These are phyloP conservation scores for Herpetotheres cachinnans DNA, from an alignment of 2,113 vertebrate genomes.

Conservation along the genomic window DNA sequence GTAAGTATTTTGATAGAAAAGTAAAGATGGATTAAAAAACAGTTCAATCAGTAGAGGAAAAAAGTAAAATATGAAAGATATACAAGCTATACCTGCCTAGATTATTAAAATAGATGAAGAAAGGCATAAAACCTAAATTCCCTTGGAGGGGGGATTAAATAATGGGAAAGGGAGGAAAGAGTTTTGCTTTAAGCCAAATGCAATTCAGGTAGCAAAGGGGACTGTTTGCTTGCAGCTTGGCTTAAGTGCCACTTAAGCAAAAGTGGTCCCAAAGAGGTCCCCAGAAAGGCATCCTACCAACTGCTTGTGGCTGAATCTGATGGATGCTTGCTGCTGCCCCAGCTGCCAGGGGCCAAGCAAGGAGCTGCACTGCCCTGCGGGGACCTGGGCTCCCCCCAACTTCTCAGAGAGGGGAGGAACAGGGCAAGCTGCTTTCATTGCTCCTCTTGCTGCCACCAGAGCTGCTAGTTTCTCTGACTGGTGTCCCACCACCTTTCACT, in stretches of 20 bases:
- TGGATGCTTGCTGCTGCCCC: rapidly evolving
- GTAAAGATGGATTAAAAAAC: background rate
- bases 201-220: background rate
- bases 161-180: background rate
- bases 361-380: rapidly evolving
- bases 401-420: background rate
- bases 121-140: background rate
- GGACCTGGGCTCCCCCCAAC: no score
- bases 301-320: background rate
- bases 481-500: background rate
- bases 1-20: background rate
- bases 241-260: background rate
- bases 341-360: background rate
- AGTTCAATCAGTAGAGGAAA: background rate
- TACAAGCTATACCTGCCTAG: rapidly evolving
- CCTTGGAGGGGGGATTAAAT: background rate
- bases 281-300: background rate
- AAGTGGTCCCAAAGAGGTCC: background rate
- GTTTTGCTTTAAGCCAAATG: background rate
- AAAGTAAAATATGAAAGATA: background rate
- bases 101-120: background rate
- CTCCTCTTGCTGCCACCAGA: background rate
- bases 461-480: background rate
- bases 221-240: background rate
- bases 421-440: background rate